Base-by-base conservation (phyloP, 1,140 invertebrate species). In the Rhopalosiphum padi region DNA sequence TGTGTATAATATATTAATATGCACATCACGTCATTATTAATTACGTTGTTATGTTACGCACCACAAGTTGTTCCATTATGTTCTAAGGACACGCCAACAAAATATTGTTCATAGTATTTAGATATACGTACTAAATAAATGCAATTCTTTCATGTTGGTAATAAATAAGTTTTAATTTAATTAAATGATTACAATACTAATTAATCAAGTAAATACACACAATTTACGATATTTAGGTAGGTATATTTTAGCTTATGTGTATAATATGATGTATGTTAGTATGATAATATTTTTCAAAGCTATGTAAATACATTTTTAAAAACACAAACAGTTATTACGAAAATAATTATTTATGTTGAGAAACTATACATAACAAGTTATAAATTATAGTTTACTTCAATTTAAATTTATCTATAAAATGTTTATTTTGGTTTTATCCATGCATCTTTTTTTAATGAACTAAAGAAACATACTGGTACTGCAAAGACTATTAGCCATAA, bases 401-500 rank as follows among this genome's bases (percentile, higher is more conserved):
- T 85, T 85, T 85, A 1, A 41, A 43, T 41, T 43, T 43, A 41
- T 43, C 11, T 25, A 11, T 25, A 11, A 87, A 46, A 37, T 55
- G 53, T 90, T 68, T 88, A 94, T 92, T 92, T 92, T 35, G 48
- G 25, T 92, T 91, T 91, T 18, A 92, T 11, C 94, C 94, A 94
- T 15, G 43, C 35, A 94, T 97, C 97, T 94, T 97, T 96, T 95
- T 98, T 98, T 94, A 97, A 96, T 94, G 96, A 97, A 93, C 98
- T 96, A 82, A 98, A 97, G 37, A 97, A 95, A 94, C 98, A 96
- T 94, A 98, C 98, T 92, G 98, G 96, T 55, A 97, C 96, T 94
- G 99, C 96, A 95, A 99, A 98, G 25, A 98, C 95, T 5, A 97
- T 95, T 94, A 98, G 98, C 98, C 98, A 99, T 22, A 96, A 96